These are phyloP conservation scores for Chaenogobius annularis DNA, from an alignment of 2,113 vertebrate species.

Conservation along the genomic window DNA sequence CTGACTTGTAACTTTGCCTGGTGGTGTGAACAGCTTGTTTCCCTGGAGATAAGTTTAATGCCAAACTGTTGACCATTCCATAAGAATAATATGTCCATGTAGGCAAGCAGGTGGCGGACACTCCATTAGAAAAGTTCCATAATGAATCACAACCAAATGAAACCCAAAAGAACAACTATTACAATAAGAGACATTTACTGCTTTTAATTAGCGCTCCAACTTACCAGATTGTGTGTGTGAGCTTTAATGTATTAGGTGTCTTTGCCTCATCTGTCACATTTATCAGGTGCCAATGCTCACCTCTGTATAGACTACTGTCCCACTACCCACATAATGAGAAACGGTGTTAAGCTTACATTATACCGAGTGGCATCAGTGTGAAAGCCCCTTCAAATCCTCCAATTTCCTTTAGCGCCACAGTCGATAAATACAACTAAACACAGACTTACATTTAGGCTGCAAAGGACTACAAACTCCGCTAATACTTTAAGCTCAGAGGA, in stretches of 20 bases:
- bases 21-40: no score
- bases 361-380: conserved; percentile 1
- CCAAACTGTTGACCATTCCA: no score
- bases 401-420: background rate
- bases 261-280: background rate
- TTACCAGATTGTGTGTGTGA: background rate
- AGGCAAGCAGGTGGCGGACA: no score
- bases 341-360: conserved; percentile 7
- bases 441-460: background rate
- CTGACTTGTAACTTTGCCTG: no score
- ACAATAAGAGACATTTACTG: background rate
- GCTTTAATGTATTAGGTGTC: background rate
- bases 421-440: conserved; percentile 3
- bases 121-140: no score
- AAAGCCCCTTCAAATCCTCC: conserved; percentile 2
- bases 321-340: conserved; percentile 10
- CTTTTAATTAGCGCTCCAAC: background rate
- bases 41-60: no score
- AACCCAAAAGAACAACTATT: background rate
- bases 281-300: background rate
- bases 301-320: background rate
- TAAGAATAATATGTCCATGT: no score
- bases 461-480: background rate
- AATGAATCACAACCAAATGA: no score
- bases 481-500: conserved; percentile 7